Percentiles rank a stretch among this genome's conserved stretches.
Evolutionary conservation across 1,140 invertebrate genomes (phyloP).

Genomic region (Ruditapes philippinarum): DNA sequence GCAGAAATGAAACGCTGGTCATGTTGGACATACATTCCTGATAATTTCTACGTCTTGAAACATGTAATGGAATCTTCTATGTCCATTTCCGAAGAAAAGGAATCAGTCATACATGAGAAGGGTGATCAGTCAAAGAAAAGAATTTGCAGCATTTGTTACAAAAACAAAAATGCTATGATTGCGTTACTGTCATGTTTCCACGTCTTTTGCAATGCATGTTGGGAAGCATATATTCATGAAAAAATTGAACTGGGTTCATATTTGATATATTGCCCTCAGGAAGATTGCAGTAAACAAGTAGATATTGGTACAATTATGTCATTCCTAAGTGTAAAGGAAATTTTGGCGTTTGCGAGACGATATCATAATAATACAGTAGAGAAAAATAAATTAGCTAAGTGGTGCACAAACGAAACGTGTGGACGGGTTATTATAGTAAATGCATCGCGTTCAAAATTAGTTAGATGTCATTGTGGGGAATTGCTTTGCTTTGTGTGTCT

Average conservation of each 20-base stretch:
- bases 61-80: neutral
- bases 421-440: slow-evolving; percentile 68
- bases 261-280: slow-evolving; percentile 69
- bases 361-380: slow-evolving; percentile 54
- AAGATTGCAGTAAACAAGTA: slow-evolving; percentile 63
- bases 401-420: slow-evolving; percentile 77
- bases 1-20: slow-evolving; percentile 28
- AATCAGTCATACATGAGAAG: neutral
- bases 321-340: slow-evolving; percentile 65
- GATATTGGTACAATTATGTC: slow-evolving; percentile 67
- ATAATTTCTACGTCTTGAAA: neutral
- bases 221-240: slow-evolving; percentile 64
- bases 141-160: neutral
- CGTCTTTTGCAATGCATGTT: slow-evolving; percentile 77
- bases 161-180: slow-evolving; percentile 43
- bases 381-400: slow-evolving; percentile 52
- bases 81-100: neutral
- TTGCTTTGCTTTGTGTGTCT: slow-evolving; percentile 73
- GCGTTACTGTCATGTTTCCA: slow-evolving; percentile 73
- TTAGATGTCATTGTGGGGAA: slow-evolving; percentile 70
- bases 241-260: neutral
- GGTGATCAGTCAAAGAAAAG: neutral
- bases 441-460: neutral
- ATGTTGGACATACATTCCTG: neutral
- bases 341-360: slow-evolving; percentile 47